Conservation (phyloP, 2,888 invertebrate species). For the Pachliopta kotzebuea region DNA sequence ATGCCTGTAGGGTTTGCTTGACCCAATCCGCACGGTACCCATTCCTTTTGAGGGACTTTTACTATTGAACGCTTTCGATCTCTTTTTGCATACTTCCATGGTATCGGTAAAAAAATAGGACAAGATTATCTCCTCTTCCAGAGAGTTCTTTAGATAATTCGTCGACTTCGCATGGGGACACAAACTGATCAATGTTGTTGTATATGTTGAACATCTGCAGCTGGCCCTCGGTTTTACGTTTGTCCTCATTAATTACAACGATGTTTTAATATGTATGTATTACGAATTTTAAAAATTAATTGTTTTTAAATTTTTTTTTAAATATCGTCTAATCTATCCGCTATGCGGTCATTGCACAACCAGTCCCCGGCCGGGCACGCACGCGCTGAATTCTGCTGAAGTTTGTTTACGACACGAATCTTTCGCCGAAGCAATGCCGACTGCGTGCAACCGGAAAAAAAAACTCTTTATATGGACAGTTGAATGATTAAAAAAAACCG, state of each 20-base stretch:
- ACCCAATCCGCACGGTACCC: conserved; percentile 79
- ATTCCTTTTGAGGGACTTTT: conserved; percentile 82
- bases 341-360: too few relatives aligned
- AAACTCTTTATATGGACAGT: too few relatives aligned
- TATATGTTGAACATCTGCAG: conserved; percentile 98
- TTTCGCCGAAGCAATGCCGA: background rate
- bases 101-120: conserved; percentile 97
- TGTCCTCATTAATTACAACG: conserved; percentile 99
- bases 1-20: conserved; percentile 94
- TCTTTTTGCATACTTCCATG: conserved; percentile 93
- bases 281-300: too few relatives aligned
- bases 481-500: too few relatives aligned
- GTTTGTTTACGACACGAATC: conserved; percentile 1
- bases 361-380: background rate
- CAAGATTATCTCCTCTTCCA: conserved; percentile 91
- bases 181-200: conserved; percentile 98
- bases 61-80: conserved; percentile 84
- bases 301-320: too few relatives aligned
- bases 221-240: conserved; percentile 96
- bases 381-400: background rate
- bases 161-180: conserved; percentile 92
- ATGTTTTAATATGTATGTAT: too few relatives aligned
- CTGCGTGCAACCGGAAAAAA: background rate
- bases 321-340: too few relatives aligned
- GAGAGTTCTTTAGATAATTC: conserved; percentile 92